These are phyloP conservation scores for Bombus terrestris DNA, from an alignment of 1,140 invertebrate species.

Conservation along the genomic window DNA sequence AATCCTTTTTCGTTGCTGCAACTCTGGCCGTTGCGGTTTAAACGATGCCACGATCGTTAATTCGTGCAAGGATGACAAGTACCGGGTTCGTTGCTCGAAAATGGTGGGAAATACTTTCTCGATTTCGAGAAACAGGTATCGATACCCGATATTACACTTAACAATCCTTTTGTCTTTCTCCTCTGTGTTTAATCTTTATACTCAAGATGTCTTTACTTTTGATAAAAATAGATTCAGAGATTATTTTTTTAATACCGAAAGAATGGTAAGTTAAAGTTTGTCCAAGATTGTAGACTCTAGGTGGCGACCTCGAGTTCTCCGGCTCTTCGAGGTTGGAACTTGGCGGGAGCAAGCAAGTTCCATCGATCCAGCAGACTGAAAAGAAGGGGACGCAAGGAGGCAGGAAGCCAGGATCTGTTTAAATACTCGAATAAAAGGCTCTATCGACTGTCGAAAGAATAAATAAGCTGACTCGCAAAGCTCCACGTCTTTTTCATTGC, in stretches of 20 bases:
- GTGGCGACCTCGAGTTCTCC: neutral
- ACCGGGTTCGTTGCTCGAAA: no score
- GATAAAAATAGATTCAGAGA: neutral
- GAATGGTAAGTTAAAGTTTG: neutral
- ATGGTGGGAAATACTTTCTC: neutral
- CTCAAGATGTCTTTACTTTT: neutral
- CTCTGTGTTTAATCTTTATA: neutral
- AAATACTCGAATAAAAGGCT: neutral
- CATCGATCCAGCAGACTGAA: neutral
- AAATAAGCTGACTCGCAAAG: constrained; percentile 9
- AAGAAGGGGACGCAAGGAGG: no score
- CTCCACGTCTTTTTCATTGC: constrained; percentile 11
- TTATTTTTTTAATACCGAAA: neutral
- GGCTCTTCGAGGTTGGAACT: no score
- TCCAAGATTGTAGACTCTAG: neutral
- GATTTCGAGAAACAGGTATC: constrained; percentile 6
- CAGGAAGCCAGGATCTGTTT: neutral
- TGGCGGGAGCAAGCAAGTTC: neutral
- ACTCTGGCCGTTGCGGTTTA: neutral
- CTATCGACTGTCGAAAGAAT: constrained; percentile 1
- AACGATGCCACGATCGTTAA: neutral
- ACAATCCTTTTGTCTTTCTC: neutral
- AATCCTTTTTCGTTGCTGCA: neutral
- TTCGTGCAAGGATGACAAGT: constrained; percentile 8
- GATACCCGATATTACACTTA: no score